Evolutionary conservation across 1,140 invertebrate genomes (phyloP).

Genomic region (Antheraea pernyi): DNA sequence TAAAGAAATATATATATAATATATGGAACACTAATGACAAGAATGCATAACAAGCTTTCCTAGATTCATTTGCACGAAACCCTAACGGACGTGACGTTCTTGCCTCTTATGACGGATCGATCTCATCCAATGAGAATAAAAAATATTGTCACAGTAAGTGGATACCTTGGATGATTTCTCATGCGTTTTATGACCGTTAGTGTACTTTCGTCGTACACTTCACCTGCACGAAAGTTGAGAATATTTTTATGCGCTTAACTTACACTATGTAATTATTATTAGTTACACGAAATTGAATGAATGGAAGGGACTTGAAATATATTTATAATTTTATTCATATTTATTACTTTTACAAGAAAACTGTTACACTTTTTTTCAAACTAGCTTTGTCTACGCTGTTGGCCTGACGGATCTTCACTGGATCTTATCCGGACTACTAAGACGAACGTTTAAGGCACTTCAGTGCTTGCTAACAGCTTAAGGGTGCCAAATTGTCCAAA

Average conservation of each 20-base stretch:
- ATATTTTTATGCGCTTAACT: too few species aligned
- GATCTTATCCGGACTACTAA: too few species aligned
- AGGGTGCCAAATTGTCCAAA: too few species aligned
- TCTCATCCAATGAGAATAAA: constrained; percentile 24
- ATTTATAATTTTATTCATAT: too few species aligned
- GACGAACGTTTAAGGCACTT: too few species aligned
- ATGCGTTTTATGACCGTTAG: constrained; percentile 11
- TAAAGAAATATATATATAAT: too few species aligned
- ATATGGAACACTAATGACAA: not conserved
- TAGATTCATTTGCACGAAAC: constrained; percentile 37
- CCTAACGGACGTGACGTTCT: constrained; percentile 32
- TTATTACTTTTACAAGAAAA: too few species aligned
- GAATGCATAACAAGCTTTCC: not conserved
- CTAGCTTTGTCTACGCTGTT: too few species aligned
- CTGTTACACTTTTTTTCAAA: too few species aligned
- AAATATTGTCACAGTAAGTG: constrained; percentile 23
- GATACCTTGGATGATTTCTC: constrained; percentile 20
- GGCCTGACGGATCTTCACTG: too few species aligned
- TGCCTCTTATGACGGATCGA: constrained; percentile 60
- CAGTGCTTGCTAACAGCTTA: too few species aligned
- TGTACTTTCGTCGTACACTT: not conserved
- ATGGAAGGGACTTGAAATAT: too few species aligned
- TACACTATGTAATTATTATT: not conserved
- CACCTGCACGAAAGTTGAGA: not conserved
- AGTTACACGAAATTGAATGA: not conserved